Conservation (phyloP, 2,113 vertebrate genomes). For the Oryzias javanicus region DNA sequence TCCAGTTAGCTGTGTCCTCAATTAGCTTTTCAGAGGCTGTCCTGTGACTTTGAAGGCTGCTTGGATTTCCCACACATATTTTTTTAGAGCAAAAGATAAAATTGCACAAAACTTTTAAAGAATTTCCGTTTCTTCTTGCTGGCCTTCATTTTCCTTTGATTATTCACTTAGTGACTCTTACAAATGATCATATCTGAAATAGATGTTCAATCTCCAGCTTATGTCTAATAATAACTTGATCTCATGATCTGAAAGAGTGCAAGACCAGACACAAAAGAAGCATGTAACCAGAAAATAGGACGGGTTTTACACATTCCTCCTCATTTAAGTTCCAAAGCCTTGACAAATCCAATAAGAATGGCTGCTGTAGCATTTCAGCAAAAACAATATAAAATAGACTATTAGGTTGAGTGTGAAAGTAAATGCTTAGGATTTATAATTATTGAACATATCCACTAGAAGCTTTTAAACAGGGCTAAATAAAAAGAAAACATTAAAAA, state of each 20-base stretch:
- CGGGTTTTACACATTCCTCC: too few species aligned
- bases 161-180: slow-evolving; percentile 7
- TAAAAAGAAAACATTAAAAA: too few species aligned
- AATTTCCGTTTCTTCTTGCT: background rate
- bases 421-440: too few species aligned
- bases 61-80: slow-evolving; percentile 46
- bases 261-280: background rate
- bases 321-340: too few species aligned
- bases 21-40: slow-evolving; percentile 37
- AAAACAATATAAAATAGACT: too few species aligned
- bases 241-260: slow-evolving; percentile 13
- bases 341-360: too few species aligned
- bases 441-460: too few species aligned
- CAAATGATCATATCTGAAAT: slow-evolving; percentile 12
- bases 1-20: slow-evolving; percentile 29
- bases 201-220: slow-evolving; percentile 9
- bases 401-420: too few species aligned
- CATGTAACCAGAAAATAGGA: too few species aligned
- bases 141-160: slow-evolving; percentile 18
- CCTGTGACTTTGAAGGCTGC: slow-evolving; percentile 30
- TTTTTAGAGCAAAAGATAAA: slow-evolving; percentile 14
- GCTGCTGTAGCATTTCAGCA: too few species aligned
- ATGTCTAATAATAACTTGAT: slow-evolving; percentile 43
- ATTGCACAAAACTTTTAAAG: slow-evolving; percentile 4
- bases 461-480: too few species aligned